Percentiles rank a stretch among this genome's conserved stretches.
Evolutionary conservation across 2,888 invertebrate species (phyloP).

Genomic region (Drosophila formosana): DNA sequence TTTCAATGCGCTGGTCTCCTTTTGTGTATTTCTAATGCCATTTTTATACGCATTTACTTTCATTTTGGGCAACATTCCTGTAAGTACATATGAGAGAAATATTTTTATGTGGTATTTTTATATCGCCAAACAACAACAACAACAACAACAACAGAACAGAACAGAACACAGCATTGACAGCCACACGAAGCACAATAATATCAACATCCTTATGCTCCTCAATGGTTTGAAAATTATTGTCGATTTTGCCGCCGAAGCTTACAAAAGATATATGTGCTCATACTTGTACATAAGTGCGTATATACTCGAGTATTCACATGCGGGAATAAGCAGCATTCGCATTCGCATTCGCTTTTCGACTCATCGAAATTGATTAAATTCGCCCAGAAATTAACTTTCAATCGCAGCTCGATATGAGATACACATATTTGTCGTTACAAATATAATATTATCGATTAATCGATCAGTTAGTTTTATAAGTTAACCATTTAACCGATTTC

Average conservation of each 20-base stretch:
- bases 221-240: slow-evolving; percentile 60
- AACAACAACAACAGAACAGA: too few relatives aligned
- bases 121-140: slow-evolving; percentile 49
- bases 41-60: slow-evolving; percentile 76
- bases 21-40: slow-evolving; percentile 78
- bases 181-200: slow-evolving; percentile 34
- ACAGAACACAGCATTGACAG: background rate
- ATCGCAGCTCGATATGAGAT: background rate
- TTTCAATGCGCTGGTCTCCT: slow-evolving; percentile 49
- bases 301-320: background rate
- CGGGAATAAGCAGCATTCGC: slow-evolving; percentile 2
- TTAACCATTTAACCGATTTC: too few relatives aligned
- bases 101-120: slow-evolving; percentile 66
- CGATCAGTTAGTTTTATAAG: too few relatives aligned
- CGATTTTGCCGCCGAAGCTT: slow-evolving; percentile 38
- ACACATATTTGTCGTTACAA: too few relatives aligned
- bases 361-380: slow-evolving; percentile 30
- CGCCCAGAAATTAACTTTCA: slow-evolving; percentile 15
- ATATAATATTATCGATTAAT: too few relatives aligned
- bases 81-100: slow-evolving; percentile 67
- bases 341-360: background rate
- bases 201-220: slow-evolving; percentile 50
- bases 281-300: background rate
- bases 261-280: slow-evolving; percentile 38
- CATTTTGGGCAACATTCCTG: slow-evolving; percentile 57